phyloP scores from a whole-genome alignment of 2,113 vertebrate species.

The Piprites chloris region DNA sequence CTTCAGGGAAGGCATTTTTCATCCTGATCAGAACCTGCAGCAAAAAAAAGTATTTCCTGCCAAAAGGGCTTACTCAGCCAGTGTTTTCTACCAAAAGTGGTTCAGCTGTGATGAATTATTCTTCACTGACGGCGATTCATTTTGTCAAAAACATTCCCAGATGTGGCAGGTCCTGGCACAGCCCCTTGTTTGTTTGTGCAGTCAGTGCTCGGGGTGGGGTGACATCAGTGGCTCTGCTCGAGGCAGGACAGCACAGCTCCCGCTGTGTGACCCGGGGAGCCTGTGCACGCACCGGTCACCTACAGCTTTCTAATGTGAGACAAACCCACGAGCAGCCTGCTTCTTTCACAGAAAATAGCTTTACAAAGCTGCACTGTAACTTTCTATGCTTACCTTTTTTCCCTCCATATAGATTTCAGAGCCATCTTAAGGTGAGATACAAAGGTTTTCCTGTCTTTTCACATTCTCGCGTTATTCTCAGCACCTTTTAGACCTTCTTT shows the following conservation, averaged over 20 bases:
- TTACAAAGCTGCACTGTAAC: background rate
- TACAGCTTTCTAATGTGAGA: background rate
- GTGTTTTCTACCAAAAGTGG: background rate
- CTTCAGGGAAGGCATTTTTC: background rate
- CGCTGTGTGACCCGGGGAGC: background rate
- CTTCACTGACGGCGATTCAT: background rate
- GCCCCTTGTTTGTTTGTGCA: background rate
- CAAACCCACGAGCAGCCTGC: background rate
- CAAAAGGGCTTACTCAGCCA: background rate
- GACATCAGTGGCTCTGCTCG: fast-evolving
- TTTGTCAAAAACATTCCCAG: background rate
- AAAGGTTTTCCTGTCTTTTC: background rate
- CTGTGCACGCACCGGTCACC: background rate
- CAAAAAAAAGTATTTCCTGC: background rate
- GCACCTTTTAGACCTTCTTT: background rate
- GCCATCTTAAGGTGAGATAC: background rate
- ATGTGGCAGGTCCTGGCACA: background rate
- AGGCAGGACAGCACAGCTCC: background rate
- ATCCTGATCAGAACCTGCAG: background rate
- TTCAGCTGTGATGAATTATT: conserved; percentile 32
- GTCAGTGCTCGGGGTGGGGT: background rate
- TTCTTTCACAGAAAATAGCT: background rate
- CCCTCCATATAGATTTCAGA: background rate
- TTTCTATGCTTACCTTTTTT: background rate
- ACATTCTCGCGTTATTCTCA: background rate